Evolutionary conservation across 2,888 invertebrate genomes (phyloP).

Genomic region (Himalopsyche kuldschensis): DNA sequence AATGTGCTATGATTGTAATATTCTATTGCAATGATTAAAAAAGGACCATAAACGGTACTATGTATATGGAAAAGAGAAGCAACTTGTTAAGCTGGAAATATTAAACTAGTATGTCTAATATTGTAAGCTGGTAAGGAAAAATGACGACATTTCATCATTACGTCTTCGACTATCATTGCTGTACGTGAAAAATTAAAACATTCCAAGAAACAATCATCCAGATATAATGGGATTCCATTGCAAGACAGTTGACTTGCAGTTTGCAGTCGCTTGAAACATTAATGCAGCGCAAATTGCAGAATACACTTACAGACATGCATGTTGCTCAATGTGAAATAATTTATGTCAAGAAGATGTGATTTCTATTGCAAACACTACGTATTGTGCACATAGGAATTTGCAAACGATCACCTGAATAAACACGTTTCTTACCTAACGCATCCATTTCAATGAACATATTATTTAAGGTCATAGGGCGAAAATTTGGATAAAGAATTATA

Average conservation of each 20-base stretch:
- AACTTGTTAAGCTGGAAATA: too few species aligned
- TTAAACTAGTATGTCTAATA: too few species aligned
- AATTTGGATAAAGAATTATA: too few species aligned
- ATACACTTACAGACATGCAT: neutral
- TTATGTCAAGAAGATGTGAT: neutral
- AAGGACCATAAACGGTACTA: too few species aligned
- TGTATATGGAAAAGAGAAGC: too few species aligned
- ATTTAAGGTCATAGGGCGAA: too few species aligned
- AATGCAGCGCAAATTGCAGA: neutral
- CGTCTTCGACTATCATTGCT: too few species aligned
- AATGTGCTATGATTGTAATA: too few species aligned
- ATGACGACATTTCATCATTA: too few species aligned
- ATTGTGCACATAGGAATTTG: neutral
- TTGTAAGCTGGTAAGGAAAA: too few species aligned
- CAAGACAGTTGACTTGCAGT: neutral
- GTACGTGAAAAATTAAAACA: neutral
- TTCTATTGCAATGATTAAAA: too few species aligned
- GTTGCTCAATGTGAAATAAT: neutral
- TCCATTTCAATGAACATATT: too few species aligned
- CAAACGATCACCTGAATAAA: neutral
- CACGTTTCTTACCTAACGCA: neutral
- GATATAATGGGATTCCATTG: neutral
- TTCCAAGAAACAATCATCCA: neutral
- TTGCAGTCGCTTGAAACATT: neutral
- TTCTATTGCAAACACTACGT: neutral